These are phyloP conservation scores for Nycticebus coucang DNA, from an alignment of 2,113 vertebrate species.

Conservation along the genomic window DNA sequence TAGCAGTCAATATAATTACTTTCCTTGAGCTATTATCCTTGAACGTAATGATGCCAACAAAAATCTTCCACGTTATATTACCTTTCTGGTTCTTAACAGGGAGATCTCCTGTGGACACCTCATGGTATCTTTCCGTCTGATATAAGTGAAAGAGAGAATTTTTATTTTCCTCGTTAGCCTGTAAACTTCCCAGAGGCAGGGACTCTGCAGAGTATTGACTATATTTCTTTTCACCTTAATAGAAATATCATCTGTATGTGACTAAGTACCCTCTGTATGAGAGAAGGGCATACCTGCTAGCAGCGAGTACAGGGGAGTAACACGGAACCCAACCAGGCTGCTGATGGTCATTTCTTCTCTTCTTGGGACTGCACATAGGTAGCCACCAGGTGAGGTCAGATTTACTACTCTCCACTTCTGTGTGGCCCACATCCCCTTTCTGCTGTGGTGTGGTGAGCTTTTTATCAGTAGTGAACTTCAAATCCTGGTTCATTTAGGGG, in stretches of 20 bases:
- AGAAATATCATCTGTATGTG: not conserved
- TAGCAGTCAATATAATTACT: not conserved
- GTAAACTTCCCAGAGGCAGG: not conserved
- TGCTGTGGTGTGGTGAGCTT: not conserved
- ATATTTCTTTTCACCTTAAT: not conserved
- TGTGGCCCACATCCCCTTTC: not conserved
- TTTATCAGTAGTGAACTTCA: not conserved
- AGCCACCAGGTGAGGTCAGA: rapidly evolving
- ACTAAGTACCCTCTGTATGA: too few species aligned
- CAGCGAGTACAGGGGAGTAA: not conserved
- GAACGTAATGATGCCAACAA: not conserved
- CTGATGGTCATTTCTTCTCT: not conserved
- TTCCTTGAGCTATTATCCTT: not conserved
- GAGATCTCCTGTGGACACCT: not conserved
- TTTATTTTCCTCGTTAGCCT: not conserved
- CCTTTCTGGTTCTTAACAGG: not conserved
- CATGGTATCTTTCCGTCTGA: not conserved
- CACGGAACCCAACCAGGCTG: not conserved
- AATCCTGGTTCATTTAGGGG: not conserved
- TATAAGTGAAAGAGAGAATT: not conserved
- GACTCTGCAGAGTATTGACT: not conserved
- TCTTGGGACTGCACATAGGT: not conserved
- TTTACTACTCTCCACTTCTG: not conserved
- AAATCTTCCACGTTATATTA: not conserved
- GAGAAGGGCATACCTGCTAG: not conserved